Base-by-base conservation (phyloP, 2,797 vertebrate genomes). In the Chaenodraco wilsoni region DNA sequence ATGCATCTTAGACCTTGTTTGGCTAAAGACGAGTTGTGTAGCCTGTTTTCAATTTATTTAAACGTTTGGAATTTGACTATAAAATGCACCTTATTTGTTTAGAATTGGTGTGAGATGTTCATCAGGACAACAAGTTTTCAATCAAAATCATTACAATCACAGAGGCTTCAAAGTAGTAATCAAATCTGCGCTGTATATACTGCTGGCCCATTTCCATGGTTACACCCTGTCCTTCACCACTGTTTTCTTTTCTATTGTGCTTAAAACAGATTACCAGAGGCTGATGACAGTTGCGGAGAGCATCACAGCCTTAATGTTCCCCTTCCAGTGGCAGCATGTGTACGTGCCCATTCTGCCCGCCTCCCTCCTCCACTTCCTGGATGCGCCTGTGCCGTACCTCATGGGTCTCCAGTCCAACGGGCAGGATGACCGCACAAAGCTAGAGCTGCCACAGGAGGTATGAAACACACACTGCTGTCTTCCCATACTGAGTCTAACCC, bases 351-450 rank as follows among this genome's bases (percentile, higher is more conserved):
- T 99, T 73, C 95, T 99, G 77, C 98, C 98, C 0, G 98, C 98
- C 81, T 99, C 98, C 40, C 97, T 99, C 78, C 95, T 99, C 79
- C 98, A 99, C 93, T 99, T 99, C 94, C 94, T 99, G 87, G 98
- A 99, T 37, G 98, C 98, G 58, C 98, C 98, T 13, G 98, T 99
- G 80, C 98, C 98, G 37, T 99, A 99, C 92, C 94, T 99, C 64
- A 99, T 99, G 98, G 98, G 98, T 76, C 96, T 99, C 82, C 98
- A 99, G 90, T 99, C 98, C 79, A 99, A 99, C 33, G 98, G 98
- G 13, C 92, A 97, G 84, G 97, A 98, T 78, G 98, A 99, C 86
- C 94, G 98, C 77, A 98, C 96, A 89, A 98, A 98, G 74, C 92
- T 99, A 66, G 98, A 99, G 91, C 94, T 99, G 85, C 98, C 98